phyloP scores from a whole-genome alignment of 2,797 vertebrate species.

The Dallia pectoralis region DNA sequence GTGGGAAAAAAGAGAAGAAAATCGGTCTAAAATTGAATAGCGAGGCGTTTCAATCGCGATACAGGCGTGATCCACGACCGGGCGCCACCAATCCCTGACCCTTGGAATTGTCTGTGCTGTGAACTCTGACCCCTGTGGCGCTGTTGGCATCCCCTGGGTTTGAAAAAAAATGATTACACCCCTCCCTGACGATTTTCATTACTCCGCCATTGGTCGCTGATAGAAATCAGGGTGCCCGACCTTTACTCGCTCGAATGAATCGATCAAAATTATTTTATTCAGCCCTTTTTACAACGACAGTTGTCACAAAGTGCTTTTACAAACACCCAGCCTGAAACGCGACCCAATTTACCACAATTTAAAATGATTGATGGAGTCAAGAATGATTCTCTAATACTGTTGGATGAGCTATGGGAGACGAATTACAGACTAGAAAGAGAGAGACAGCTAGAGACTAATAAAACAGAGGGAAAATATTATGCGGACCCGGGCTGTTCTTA shows the following conservation, averaged over 20 bases:
- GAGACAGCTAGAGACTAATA: not conserved
- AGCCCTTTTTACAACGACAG: too few relatives aligned
- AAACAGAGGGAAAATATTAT: too few relatives aligned
- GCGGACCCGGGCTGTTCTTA: too few relatives aligned
- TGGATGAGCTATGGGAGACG: not conserved
- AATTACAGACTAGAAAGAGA: slow-evolving; percentile 9
- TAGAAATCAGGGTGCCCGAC: slow-evolving; percentile 40
- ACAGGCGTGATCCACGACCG: slow-evolving; percentile 3
- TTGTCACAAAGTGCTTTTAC: too few relatives aligned
- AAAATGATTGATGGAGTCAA: slow-evolving; percentile 44
- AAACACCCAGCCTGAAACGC: too few relatives aligned
- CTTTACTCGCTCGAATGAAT: slow-evolving; percentile 41
- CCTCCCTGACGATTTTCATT: slow-evolving; percentile 39
- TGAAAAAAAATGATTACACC: slow-evolving; percentile 39
- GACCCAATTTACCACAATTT: slow-evolving; percentile 43
- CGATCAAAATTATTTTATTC: too few relatives aligned
- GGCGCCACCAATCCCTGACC: slow-evolving; percentile 24
- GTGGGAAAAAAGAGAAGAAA: not conserved
- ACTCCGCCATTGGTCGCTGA: slow-evolving; percentile 40
- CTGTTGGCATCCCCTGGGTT: slow-evolving; percentile 14
- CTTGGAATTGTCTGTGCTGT: slow-evolving; percentile 25
- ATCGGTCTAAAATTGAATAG: slow-evolving; percentile 6
- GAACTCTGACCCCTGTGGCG: slow-evolving; percentile 30
- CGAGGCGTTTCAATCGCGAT: not conserved
- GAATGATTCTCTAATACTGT: slow-evolving; percentile 18